These are phyloP conservation scores for Leptosomus discolor DNA, from an alignment of 2,113 vertebrate genomes.

Conservation along the genomic window DNA sequence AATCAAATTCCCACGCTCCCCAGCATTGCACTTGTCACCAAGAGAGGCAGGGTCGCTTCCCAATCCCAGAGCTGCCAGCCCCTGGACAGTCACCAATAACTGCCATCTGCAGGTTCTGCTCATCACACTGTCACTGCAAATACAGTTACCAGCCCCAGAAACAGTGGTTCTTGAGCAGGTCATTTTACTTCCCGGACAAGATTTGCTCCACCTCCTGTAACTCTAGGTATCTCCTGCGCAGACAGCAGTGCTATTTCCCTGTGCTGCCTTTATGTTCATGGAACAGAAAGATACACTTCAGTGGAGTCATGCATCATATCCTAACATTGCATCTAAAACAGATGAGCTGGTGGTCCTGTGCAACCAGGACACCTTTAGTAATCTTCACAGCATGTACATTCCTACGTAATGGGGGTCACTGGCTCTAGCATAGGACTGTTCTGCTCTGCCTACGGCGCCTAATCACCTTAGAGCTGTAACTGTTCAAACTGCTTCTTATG, in stretches of 20 bases:
- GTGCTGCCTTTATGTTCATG: background rate
- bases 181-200: background rate
- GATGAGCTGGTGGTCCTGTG: background rate
- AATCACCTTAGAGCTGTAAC: background rate
- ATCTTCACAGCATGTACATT: background rate
- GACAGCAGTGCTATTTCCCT: background rate
- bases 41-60: fast-evolving
- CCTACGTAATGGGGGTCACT: background rate
- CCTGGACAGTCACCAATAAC: background rate
- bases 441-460: background rate
- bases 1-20: background rate
- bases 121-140: background rate
- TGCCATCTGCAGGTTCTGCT: background rate
- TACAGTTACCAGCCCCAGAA: background rate
- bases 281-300: background rate
- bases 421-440: background rate
- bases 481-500: background rate
- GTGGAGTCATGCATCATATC: background rate
- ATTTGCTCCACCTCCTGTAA: background rate
- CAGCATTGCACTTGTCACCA: background rate
- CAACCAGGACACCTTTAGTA: background rate
- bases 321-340: background rate
- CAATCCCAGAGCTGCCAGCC: background rate
- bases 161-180: background rate
- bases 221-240: background rate